Evolutionary conservation across 35 echinoderm and acorn worm genomes (phyloP), one percentile per base, ranked within the genome.

Genomic region (Nesometra sesokonis): DNA sequence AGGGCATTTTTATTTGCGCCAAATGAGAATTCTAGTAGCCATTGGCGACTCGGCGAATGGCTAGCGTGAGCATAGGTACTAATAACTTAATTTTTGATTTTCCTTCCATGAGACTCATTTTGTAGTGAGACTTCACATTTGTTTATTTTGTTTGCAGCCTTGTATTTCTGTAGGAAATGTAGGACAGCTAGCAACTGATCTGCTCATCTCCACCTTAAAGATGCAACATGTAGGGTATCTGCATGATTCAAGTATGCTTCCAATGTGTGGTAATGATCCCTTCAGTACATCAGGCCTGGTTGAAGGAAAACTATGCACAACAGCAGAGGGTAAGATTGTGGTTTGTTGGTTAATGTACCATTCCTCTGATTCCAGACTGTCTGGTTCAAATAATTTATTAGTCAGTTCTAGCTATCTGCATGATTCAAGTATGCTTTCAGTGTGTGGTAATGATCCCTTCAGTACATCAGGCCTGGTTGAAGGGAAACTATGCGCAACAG

Each of bases 401-500:
- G 13, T n/a, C 52, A 13, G 52, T 67, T 67, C n/a, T 81, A 92
- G 95, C 13, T 94, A 89, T 78, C 34, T 97, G 0, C 77, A 91
- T 31, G 89, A 93, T 82, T 79, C 82, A 21, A 88, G 92, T 79
- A 77, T 97, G 7, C 87, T 91, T 34, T 83, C 92, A 77, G 40
- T 97, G 88, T 97, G 95, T 88, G 95, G 95, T 29, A 93, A 97
- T 86, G 92, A 97, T 88, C 88, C 95, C 46, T 91, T 93, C 37
- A 46, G 35, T 32, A 89, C 31, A 30, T 35, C 89, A 31, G 85
- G 77, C 78, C 37, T 83, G 27, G 35, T 84, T 35, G 79, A 87
- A 46, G 94, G 91, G 77, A 76, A 83, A 29, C 78, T 97, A 33
- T 89, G 90, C 33, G 92, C 92, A 67, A 90, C 89, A 82, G 82